A percentile compares a stretch with the other conserved stretches of the same genome.
These are phyloP conservation scores for Phenacoccus solenopsis DNA, from an alignment of 1,140 invertebrate genomes.

Conservation along the genomic window DNA sequence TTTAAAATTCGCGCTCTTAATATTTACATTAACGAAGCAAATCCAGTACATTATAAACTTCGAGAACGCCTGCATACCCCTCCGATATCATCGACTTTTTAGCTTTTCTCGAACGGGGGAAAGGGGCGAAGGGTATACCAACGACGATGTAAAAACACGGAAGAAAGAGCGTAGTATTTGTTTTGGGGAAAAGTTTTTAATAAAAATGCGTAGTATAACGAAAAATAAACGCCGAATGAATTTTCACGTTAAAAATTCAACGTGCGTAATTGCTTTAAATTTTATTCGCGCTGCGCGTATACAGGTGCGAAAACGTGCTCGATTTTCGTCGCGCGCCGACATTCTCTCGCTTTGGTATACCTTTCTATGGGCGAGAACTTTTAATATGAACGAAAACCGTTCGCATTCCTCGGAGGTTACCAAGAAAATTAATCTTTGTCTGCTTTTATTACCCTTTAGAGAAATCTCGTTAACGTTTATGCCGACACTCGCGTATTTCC, in stretches of 20 bases:
- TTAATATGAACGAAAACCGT: neutral
- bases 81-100: neutral
- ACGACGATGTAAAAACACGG: too few species aligned
- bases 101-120: too few species aligned
- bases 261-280: neutral
- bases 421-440: constrained; percentile 2
- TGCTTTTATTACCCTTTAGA: neutral
- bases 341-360: too few species aligned
- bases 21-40: neutral
- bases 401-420: neutral
- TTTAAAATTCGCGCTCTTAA: neutral
- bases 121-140: too few species aligned
- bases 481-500: neutral
- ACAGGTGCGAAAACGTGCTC: too few species aligned
- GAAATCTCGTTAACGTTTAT: neutral
- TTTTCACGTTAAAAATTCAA: neutral
- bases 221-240: too few species aligned
- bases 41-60: neutral
- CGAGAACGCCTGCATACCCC: too few species aligned
- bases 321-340: too few species aligned
- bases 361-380: neutral
- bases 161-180: too few species aligned
- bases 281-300: neutral
- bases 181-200: too few species aligned
- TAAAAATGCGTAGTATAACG: too few species aligned